Base-by-base conservation (phyloP, 2,888 invertebrate genomes). In the Hedya salicella region DNA sequence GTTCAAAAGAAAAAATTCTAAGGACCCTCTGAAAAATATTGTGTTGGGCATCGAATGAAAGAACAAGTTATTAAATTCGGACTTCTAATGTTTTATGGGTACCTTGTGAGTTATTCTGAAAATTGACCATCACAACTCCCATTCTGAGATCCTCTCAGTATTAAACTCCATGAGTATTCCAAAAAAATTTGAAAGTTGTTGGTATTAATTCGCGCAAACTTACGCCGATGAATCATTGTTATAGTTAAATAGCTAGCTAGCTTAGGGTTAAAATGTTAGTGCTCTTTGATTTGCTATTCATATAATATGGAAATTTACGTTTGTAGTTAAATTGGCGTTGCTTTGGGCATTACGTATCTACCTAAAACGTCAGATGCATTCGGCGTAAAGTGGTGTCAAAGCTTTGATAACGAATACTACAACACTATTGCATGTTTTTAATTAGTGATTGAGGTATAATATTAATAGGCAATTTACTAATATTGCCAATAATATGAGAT, bases 271-370 rank as follows among this genome's bases (percentile, higher is more conserved):
- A 48, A 46, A n/a, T n/a, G n/a, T n/a, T n/a, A n/a, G 57, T 42
- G 57, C 17, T 46, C 57, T 44, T 56, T 56, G 57, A 57, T 46
- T 57, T 57, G 42, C 46, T 44, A 32, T 57, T 57, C 44, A 32
- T 14, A 25, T 44, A 25, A n/a, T 6, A 6, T 17, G 32, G 13
- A 44, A 57, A 57, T 17, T 32, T n/a, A 32, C 17, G 32, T 56
- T 56, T 25, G 25, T 42, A 19, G 44, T 32, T 44, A 32, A 32
- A 57, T 4, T 46, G 1, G 1, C n/a, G n/a, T 36, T 6, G 19
- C 9, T 21, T 21, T 13, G 17, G 19, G 40, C 40, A 21, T 40
- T 50, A 16, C 5, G 14, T n/a, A n/a, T 16, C 32, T 52, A 4
- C 17, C 32, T 5, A 3, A 36, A 49, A 49, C n/a, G n/a, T 16